phyloP scores from a whole-genome alignment of 2,888 invertebrate species.

The Drosophila bunnanda region DNA sequence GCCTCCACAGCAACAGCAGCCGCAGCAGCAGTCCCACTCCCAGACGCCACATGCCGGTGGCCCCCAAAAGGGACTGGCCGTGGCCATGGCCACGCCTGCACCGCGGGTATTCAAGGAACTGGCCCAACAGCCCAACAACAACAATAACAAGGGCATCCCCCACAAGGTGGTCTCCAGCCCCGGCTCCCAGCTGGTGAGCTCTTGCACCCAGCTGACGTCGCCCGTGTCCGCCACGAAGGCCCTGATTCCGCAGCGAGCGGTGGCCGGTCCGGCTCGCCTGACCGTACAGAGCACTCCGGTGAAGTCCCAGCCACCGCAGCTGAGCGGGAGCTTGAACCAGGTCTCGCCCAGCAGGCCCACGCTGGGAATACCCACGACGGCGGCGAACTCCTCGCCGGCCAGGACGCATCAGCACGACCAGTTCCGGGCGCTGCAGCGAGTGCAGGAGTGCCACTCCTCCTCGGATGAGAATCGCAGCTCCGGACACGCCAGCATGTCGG shows the following conservation, averaged over 20 bases:
- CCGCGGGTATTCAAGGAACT: slow-evolving; percentile 84
- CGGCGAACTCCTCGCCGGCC: slow-evolving; percentile 40
- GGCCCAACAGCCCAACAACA: slow-evolving; percentile 80
- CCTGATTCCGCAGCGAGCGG: slow-evolving; percentile 81
- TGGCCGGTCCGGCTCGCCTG: slow-evolving; percentile 86
- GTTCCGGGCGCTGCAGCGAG: slow-evolving; percentile 85
- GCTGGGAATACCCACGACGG: slow-evolving; percentile 70
- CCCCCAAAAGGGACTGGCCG: slow-evolving; percentile 67
- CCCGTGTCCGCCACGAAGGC: slow-evolving; percentile 58
- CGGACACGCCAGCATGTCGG: slow-evolving; percentile 97
- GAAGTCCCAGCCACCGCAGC: slow-evolving; percentile 87
- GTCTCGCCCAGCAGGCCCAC: slow-evolving; percentile 60
- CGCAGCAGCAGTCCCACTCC: slow-evolving; percentile 17
- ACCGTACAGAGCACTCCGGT: slow-evolving; percentile 88
- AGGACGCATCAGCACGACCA: slow-evolving; percentile 84
- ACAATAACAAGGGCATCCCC: slow-evolving; percentile 54
- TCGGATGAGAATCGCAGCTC: slow-evolving; percentile 96
- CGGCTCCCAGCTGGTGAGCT: slow-evolving; percentile 8
- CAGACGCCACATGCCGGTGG: slow-evolving; percentile 42
- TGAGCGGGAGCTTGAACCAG: slow-evolving; percentile 85
- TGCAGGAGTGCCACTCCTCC: slow-evolving; percentile 91
- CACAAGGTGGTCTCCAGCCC: slow-evolving; percentile 41
- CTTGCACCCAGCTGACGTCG: slow-evolving; percentile 44
- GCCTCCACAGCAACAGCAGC: slow-evolving; percentile 38
- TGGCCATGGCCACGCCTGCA: slow-evolving; percentile 83